A percentile compares a stretch with the other conserved stretches of the same genome.
phyloP scores from a whole-genome alignment of 2,888 invertebrate genomes.

The Tipula vernalis region DNA sequence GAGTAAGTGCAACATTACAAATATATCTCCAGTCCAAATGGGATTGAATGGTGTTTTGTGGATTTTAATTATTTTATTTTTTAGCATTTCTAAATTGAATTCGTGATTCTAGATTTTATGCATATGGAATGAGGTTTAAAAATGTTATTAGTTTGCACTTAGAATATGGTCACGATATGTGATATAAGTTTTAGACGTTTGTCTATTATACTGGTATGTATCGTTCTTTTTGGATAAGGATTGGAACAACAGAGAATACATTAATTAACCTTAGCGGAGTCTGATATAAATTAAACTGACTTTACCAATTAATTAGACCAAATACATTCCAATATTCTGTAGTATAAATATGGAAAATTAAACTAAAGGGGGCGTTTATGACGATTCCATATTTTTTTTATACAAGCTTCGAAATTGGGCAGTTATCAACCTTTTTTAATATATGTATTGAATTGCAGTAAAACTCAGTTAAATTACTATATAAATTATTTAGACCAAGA shows the following conservation, averaged over 20 bases:
- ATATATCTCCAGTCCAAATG: neutral
- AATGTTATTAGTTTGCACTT: neutral
- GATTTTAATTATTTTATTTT: neutral
- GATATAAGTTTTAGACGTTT: neutral
- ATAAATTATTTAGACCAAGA: no score
- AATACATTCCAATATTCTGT: no score
- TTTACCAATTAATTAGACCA: no score
- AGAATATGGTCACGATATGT: neutral
- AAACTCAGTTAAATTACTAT: no score
- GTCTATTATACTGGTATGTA: neutral
- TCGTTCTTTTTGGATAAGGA: neutral
- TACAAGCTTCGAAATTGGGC: no score
- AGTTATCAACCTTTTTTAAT: no score
- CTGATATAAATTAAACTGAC: no score
- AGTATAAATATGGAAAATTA: no score
- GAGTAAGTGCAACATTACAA: neutral
- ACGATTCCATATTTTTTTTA: no score
- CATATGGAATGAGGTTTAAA: neutral
- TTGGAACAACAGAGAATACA: neutral
- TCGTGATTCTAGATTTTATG: conserved; percentile 7
- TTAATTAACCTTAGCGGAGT: neutral
- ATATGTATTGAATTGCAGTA: no score
- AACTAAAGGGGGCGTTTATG: no score
- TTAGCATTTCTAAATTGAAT: neutral
- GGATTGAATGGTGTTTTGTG: neutral